A percentile compares a stretch with the other conserved stretches of the same genome.
phyloP scores from a whole-genome alignment of 2,888 invertebrate genomes.

The Eupithecia subfuscata region DNA sequence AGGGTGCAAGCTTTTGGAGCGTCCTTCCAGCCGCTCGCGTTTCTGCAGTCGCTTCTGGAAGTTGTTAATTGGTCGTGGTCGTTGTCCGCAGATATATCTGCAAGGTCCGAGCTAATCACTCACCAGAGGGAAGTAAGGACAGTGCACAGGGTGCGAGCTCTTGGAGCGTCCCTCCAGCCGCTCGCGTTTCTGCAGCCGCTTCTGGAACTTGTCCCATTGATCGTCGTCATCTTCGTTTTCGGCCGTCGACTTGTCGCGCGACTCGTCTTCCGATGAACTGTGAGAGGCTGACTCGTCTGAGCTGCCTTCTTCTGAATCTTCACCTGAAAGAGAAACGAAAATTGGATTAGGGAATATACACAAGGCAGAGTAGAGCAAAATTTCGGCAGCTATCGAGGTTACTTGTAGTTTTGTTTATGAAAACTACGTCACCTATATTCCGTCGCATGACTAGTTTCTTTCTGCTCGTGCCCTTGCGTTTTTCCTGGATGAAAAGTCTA shows the following conservation, averaged over 20 bases:
- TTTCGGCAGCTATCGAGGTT: too few relatives aligned
- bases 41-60: slow-evolving; percentile 95
- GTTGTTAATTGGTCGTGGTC: slow-evolving; percentile 93
- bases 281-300: slow-evolving; percentile 78
- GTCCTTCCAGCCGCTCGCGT: slow-evolving; percentile 95
- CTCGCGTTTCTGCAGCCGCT: slow-evolving; percentile 93
- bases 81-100: background rate
- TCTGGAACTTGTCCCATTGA: slow-evolving; percentile 97
- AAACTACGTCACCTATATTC: too few relatives aligned
- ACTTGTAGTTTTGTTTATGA: too few relatives aligned
- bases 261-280: slow-evolving; percentile 81
- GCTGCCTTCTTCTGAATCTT: slow-evolving; percentile 74
- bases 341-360: background rate
- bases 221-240: slow-evolving; percentile 91
- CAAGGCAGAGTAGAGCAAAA: too few relatives aligned
- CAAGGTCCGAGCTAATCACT: background rate
- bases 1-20: slow-evolving; percentile 96
- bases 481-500: too few relatives aligned
- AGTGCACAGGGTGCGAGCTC: slow-evolving; percentile 97
- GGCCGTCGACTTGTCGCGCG: slow-evolving; percentile 85
- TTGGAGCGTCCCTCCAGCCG: slow-evolving; percentile 97
- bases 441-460: too few relatives aligned
- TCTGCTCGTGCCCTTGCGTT: too few relatives aligned
- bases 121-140: slow-evolving; percentile 92
- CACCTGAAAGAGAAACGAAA: slow-evolving; percentile 53